Base-by-base conservation (phyloP, 2,888 invertebrate species). In the Octodonta nipae region DNA sequence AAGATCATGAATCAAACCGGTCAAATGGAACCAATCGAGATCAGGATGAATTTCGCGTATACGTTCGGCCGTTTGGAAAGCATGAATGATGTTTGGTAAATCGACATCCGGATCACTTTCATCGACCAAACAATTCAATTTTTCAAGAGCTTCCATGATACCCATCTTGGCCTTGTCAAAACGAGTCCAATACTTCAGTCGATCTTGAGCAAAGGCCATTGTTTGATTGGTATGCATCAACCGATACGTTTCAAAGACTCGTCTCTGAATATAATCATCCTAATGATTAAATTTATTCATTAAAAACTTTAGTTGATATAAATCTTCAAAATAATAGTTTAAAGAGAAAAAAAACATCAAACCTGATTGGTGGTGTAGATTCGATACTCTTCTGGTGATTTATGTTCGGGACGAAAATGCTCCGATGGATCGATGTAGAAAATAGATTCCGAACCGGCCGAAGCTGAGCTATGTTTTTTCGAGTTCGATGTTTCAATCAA, bases 41-140 rank as follows among this genome's bases (percentile, higher is more conserved):
- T 86, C 69, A 0, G 93, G 93, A 55, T 85, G 78, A 30, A 82
- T 81, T 26, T 69, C 58, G 0, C 92, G 73, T 45, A 93, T 87
- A 33, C 82, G 70, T 64, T 96, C 95, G 0, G 95, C 95, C 0
- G 95, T 93, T 66, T 95, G 95, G 64, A 85, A 92, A 32, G 91
- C 93, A 60, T 96, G 95, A 30, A 91, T 73, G 42, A 91, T 86
- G 63, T 96, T 96, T 1, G 95, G 93, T 45, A 93, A 63, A 50
- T 83, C 78, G 1, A 81, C 78, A 63, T 96, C 96, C 0, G 95
- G 95, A 65, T 96, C 96, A 12, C 88, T 88, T 64, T 95, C 91
- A 54, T 96, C 96, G 13, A 95, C 77, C 40, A 96, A 66, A 41
- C 81, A 77, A 60, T 93, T 91, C 36, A 96, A 65, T 54, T 77